These are phyloP conservation scores for Trachythela sp. DNA, from an alignment of 64 coral and sea anemone species.

Conservation along the genomic window DNA sequence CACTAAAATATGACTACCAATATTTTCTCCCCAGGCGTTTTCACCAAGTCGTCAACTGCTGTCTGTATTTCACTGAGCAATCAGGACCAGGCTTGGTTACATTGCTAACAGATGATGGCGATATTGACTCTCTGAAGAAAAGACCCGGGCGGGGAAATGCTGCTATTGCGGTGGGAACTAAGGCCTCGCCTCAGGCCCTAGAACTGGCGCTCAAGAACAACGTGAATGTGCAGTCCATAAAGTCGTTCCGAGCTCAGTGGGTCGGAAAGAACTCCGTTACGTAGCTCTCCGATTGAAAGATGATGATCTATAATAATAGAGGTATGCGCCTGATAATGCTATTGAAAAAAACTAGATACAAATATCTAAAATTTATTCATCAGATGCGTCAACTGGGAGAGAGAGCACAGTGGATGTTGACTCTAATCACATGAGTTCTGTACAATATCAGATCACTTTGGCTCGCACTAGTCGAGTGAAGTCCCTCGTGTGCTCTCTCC, in stretches of 20 bases:
- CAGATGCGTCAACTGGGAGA: too few relatives aligned
- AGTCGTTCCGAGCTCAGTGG: conserved; percentile 18
- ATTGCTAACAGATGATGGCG: neutral
- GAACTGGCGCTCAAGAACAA: neutral
- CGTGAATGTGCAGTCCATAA: neutral
- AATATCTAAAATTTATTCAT: too few relatives aligned
- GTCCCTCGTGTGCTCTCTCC: too few relatives aligned
- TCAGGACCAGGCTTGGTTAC: neutral
- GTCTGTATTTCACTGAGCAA: neutral
- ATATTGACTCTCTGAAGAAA: neutral
- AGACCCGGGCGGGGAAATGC: neutral
- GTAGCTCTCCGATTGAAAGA: conserved; percentile 11
- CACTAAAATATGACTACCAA: too few relatives aligned
- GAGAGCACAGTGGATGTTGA: too few relatives aligned
- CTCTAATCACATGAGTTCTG: too few relatives aligned
- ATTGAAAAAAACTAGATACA: too few relatives aligned
- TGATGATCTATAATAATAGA: neutral
- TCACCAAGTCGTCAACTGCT: conserved; percentile 6
- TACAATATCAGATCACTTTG: too few relatives aligned
- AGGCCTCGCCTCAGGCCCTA: neutral
- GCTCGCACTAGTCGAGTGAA: too few relatives aligned
- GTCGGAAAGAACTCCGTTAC: conserved; percentile 10
- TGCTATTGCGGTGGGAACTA: conserved; percentile 8
- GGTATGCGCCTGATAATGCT: neutral
- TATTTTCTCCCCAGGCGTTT: neutral